Evolutionary conservation across 2,113 vertebrate species (phyloP).

Genomic region (Anhinga anhinga): DNA sequence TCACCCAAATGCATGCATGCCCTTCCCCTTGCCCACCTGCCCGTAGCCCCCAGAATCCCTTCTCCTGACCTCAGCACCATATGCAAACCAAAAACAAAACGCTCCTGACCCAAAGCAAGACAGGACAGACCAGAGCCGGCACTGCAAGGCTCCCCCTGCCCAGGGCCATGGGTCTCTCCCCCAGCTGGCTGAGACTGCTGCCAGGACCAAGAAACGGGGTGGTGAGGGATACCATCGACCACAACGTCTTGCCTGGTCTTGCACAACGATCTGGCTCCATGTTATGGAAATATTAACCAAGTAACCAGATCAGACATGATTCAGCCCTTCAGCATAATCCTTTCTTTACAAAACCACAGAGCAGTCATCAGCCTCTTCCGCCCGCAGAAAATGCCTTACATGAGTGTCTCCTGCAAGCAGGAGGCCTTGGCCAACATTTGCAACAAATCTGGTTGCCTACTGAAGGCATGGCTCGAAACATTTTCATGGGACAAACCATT

Average conservation of each 20-base stretch:
- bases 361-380: background rate
- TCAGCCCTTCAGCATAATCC: conserved; percentile 53
- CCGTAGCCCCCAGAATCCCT: background rate
- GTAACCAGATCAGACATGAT: conserved; percentile 68
- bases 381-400: background rate
- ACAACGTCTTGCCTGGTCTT: conserved; percentile 37
- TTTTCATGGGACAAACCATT: background rate
- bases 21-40: background rate
- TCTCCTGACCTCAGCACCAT: background rate
- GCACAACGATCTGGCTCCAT: conserved; percentile 46
- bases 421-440: background rate
- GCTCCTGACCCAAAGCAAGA: background rate
- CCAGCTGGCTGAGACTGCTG: background rate
- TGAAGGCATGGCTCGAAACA: background rate
- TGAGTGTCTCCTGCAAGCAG: conserved; percentile 12
- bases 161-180: background rate
- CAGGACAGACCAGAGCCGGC: accelerated
- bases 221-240: conserved; percentile 26
- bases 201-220: background rate
- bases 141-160: background rate
- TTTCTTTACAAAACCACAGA: conserved; percentile 57
- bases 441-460: background rate
- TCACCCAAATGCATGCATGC: accelerated
- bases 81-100: accelerated
- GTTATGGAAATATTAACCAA: conserved; percentile 50